Evolutionary conservation across 2,113 vertebrate species (phyloP), one percentile per base, ranked within the genome.

Genomic region (Xyrauchen texanus): DNA sequence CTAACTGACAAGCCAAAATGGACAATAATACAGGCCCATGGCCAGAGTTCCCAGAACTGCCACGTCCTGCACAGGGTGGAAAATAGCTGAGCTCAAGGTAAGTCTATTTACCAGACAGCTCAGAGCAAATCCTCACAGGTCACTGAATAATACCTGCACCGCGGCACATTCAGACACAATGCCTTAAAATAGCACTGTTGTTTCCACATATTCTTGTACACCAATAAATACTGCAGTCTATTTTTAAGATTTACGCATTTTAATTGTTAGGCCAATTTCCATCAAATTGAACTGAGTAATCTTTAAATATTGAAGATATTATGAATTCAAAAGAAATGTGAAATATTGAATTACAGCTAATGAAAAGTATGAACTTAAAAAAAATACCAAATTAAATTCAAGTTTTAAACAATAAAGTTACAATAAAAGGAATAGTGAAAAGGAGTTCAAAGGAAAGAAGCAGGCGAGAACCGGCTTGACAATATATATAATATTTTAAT

Each of bases 61-160:
- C 47, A 49, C 16, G 6, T 21, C 53, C 68, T 55, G 11, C 63
- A 15, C 63, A 64, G 57, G 78, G 53, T 83, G 73, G 78, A 81
- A 83, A 81, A 81, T 68, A 83, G 61, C 53, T 15, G 51, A 51
- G 61, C 15, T 73, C 58, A 78, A 47, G 60, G 51, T 63, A 66
- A 69, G 15, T 68, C 69, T 71, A 15, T 63, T 81, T 80, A 76
- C 72, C 83, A 81, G 76, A 78, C 70, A 79, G 83, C 76, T 81
- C 83, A 84, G 45, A 69, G 52, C 53, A 78, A 84, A 84, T 81
- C 83, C 13, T 13, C 15, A 69, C 53, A 79, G 52, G 81, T 71
- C 72, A 81, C 53, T 74, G 63, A 84, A 62, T 81, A 81, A 79
- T 81, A 79, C 83, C 67, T 42, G 11, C 12, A 70, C 76, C 61